phyloP scores from a whole-genome alignment of 1,140 invertebrate genomes.

The Heliothis virescens region DNA sequence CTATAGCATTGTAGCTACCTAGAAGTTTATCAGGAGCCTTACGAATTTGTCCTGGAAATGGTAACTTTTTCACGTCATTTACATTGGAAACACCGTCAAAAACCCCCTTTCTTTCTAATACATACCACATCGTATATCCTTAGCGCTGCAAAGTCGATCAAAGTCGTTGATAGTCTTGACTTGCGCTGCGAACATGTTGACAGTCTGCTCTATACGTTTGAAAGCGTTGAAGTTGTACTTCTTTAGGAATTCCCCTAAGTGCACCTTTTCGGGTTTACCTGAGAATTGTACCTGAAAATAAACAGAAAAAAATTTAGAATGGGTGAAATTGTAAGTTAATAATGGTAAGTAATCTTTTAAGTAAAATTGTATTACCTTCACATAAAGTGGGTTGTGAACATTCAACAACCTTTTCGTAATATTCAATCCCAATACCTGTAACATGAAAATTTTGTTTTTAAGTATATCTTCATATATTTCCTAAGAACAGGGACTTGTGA shows the following conservation, averaged over 20 bases:
- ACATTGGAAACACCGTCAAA: too few relatives aligned
- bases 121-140: conserved; percentile 65
- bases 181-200: conserved; percentile 61
- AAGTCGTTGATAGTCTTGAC: conserved; percentile 64
- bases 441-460: conserved; percentile 42
- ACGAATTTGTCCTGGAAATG: too few relatives aligned
- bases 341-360: too few relatives aligned
- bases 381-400: conserved; percentile 64
- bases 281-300: conserved; percentile 65
- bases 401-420: conserved; percentile 70
- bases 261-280: conserved; percentile 58
- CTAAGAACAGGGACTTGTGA: too few relatives aligned
- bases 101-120: neutral
- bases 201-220: conserved; percentile 55
- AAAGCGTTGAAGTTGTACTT: conserved; percentile 64
- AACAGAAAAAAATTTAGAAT: neutral
- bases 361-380: conserved; percentile 54
- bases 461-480: too few relatives aligned
- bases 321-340: neutral
- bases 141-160: conserved; percentile 62
- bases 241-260: conserved; percentile 61
- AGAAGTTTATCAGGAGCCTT: too few relatives aligned
- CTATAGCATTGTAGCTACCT: too few relatives aligned
- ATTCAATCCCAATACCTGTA: conserved; percentile 74
- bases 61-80: too few relatives aligned